Percentiles rank a stretch among this genome's conserved stretches.
Conservation (phyloP, 2,797 vertebrate species). For the Numenius phaeopus region DNA sequence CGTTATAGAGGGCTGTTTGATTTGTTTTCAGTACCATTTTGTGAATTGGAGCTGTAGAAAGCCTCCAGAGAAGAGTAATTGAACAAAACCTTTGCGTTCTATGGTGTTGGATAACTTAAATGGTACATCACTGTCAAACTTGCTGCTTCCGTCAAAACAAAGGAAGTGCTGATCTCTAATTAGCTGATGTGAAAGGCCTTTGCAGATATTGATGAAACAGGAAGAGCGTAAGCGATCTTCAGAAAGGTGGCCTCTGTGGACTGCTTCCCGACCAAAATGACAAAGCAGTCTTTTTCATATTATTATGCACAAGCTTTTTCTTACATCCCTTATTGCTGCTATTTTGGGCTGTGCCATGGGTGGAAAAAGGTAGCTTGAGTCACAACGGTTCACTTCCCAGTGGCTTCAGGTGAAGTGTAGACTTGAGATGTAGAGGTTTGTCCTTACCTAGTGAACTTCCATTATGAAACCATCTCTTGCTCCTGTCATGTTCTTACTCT, state of each 20-base stretch:
- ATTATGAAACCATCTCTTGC: not conserved
- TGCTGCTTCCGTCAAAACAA: not conserved
- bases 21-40: not conserved
- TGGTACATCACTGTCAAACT: not conserved
- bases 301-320: not conserved
- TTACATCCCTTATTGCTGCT: not conserved
- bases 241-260: not conserved
- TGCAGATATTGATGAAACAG: not conserved
- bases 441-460: not conserved
- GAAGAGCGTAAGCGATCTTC: accelerated
- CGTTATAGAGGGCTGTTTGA: not conserved
- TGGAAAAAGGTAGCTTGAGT: not conserved
- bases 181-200: not conserved
- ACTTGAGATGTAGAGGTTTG: not conserved
- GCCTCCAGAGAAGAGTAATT: not conserved
- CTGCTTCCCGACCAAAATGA: not conserved
- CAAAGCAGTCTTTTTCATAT: not conserved
- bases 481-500: not conserved
- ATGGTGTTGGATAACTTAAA: accelerated
- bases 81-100: not conserved
- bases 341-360: not conserved
- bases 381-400: accelerated
- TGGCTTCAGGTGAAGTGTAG: not conserved
- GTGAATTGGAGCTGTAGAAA: not conserved
- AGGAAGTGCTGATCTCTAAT: not conserved